Conservation (phyloP, 2,113 vertebrate genomes). For the Odocoileus virginianus region DNA sequence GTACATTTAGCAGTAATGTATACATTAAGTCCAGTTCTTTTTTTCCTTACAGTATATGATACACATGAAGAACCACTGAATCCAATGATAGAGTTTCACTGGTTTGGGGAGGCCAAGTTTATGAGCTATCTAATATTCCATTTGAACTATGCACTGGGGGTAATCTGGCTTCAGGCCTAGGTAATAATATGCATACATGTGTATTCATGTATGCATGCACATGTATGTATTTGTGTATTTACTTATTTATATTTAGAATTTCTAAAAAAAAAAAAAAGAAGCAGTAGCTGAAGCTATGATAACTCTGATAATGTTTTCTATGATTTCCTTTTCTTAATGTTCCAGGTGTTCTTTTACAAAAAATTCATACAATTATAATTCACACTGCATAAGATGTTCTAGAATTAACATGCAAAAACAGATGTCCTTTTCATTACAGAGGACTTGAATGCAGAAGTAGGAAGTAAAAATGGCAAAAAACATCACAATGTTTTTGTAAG, state of each 20-base stretch:
- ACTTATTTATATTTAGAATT: background rate
- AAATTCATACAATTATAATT: background rate
- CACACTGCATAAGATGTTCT: background rate
- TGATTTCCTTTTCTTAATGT: background rate
- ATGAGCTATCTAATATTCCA: background rate
- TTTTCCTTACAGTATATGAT: background rate
- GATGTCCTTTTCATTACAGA: background rate
- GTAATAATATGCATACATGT: background rate
- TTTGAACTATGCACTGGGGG: background rate
- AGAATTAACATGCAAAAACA: background rate
- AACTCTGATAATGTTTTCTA: background rate
- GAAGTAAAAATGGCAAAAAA: background rate
- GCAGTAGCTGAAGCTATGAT: background rate
- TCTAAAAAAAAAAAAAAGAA: background rate
- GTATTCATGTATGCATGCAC: too few relatives aligned
- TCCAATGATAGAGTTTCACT: background rate
- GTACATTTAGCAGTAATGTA: background rate
- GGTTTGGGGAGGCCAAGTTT: background rate
- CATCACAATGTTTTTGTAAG: background rate
- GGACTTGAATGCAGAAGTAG: background rate
- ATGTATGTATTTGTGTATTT: background rate
- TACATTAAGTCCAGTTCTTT: background rate
- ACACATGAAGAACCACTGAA: background rate
- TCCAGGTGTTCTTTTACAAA: background rate
- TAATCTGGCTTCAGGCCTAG: background rate